Evolutionary conservation across 2,797 vertebrate species (phyloP).

Genomic region (Lithobates pipiens): DNA sequence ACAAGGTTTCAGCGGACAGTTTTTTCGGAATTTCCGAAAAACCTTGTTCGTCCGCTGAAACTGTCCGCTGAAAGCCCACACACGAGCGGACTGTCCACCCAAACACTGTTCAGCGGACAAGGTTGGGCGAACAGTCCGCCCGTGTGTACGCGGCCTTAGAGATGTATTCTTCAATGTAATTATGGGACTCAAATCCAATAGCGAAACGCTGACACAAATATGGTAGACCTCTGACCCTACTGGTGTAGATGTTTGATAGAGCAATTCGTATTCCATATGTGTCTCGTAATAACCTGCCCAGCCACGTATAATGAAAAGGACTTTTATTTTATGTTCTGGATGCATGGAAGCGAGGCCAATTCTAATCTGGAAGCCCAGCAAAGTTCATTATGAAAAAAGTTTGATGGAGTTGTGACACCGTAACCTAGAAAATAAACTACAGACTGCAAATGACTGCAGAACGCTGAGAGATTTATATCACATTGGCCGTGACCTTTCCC

Average conservation of each 20-base stretch:
- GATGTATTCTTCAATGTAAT: neutral
- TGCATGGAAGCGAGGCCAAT: neutral
- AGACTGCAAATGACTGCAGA: slow-evolving; percentile 2
- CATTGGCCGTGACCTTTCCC: slow-evolving; percentile 28
- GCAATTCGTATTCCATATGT: slow-evolving; percentile 25
- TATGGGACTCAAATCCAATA: neutral
- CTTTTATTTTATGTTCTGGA: slow-evolving; percentile 42
- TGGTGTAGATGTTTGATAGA: slow-evolving; percentile 9
- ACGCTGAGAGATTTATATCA: neutral
- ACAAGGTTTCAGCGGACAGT: too few relatives aligned
- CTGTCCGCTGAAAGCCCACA: too few relatives aligned
- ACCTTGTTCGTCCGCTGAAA: too few relatives aligned
- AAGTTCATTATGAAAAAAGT: slow-evolving; percentile 35
- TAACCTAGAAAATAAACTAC: slow-evolving; percentile 18
- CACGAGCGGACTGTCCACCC: too few relatives aligned
- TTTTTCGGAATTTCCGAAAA: too few relatives aligned
- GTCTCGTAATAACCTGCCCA: slow-evolving; percentile 31
- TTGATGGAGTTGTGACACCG: neutral
- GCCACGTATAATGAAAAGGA: neutral
- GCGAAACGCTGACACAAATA: neutral
- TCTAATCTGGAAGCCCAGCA: neutral
- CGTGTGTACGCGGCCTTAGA: too few relatives aligned
- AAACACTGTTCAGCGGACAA: too few relatives aligned
- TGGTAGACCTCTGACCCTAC: neutral
- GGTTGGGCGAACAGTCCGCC: too few relatives aligned